phyloP scores from a whole-genome alignment of 2,797 vertebrate species.

The Cossypha niveicapilla region DNA sequence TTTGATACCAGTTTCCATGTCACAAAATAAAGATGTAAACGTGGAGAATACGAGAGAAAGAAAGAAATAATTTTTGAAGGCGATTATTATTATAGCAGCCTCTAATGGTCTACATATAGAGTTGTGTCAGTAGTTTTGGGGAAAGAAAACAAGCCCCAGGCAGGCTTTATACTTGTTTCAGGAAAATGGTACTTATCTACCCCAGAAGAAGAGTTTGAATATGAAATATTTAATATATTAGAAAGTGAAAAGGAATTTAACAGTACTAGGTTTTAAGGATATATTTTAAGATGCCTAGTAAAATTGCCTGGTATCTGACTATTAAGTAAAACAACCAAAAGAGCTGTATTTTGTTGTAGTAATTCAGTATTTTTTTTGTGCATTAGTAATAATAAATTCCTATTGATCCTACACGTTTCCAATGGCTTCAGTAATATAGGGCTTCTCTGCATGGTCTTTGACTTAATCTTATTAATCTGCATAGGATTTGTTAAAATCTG shows the following conservation, averaged over 20 bases:
- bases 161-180: background rate
- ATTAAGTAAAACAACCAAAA: background rate
- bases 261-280: background rate
- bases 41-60: background rate
- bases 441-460: background rate
- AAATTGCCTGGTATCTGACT: background rate
- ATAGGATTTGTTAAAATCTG: background rate
- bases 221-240: background rate
- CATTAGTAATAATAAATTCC: background rate
- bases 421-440: background rate
- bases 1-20: background rate
- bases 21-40: background rate
- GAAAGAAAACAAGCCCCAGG: background rate
- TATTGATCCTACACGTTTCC: background rate
- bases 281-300: background rate
- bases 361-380: background rate
- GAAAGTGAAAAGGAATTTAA: background rate
- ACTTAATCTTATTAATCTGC: background rate
- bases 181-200: background rate
- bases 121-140: background rate
- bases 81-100: background rate
- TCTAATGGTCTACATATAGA: background rate
- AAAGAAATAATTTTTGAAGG: background rate
- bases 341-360: background rate
- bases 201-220: background rate